Conservation (phyloP, 1,140 invertebrate genomes). For the Anagrus nilaparvatae region DNA sequence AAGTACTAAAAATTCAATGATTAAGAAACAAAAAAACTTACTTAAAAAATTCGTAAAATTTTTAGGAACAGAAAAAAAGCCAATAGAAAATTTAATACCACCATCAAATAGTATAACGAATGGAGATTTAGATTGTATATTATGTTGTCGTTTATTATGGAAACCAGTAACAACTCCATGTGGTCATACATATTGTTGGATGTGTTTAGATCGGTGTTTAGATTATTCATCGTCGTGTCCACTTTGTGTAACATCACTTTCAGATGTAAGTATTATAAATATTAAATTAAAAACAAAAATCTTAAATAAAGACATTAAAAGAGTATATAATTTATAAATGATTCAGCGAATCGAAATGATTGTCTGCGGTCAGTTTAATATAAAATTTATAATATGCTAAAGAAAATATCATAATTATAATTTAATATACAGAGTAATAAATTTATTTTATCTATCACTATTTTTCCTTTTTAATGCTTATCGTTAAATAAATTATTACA, state of each 20-base stretch:
- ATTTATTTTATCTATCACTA: too few relatives aligned
- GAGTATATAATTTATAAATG: too few relatives aligned
- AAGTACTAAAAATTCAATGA: too few relatives aligned
- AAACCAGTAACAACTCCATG: conserved; percentile 83
- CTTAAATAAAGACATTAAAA: too few relatives aligned
- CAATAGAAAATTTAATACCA: conserved; percentile 32
- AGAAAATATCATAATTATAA: too few relatives aligned
- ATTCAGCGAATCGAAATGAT: conserved; percentile 27
- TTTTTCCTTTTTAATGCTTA: too few relatives aligned
- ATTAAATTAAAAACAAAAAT: too few relatives aligned
- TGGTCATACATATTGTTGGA: conserved; percentile 78
- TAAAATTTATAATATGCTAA: too few relatives aligned
- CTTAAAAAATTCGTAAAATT: too few relatives aligned
- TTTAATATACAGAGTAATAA: too few relatives aligned
- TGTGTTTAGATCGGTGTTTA: conserved; percentile 72
- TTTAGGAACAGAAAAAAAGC: conserved; percentile 36
- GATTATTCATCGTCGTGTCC: conserved; percentile 78
- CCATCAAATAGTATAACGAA: conserved; percentile 30
- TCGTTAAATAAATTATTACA: too few relatives aligned
- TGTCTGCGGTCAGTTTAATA: conserved; percentile 27
- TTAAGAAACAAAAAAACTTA: too few relatives aligned
- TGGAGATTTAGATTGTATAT: conserved; percentile 73
- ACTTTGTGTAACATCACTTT: conserved; percentile 71
- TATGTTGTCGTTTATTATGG: conserved; percentile 71
- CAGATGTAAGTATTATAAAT: conserved; percentile 50